Percentiles rank a stretch among this genome's conserved stretches.
These are phyloP conservation scores for Etheostoma perlongum DNA, from an alignment of 2,797 vertebrate genomes.

Conservation along the genomic window DNA sequence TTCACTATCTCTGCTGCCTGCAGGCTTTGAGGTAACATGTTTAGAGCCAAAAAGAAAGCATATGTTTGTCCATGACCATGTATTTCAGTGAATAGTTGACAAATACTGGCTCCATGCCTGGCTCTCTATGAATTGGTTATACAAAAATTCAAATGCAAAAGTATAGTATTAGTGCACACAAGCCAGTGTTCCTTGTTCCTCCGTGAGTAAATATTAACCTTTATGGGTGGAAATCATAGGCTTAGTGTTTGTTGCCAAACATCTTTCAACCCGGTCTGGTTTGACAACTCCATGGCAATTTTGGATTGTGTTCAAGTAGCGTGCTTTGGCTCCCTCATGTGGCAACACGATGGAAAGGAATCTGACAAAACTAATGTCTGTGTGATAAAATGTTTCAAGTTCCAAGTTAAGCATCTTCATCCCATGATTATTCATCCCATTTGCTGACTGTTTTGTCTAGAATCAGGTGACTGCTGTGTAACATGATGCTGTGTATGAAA, in stretches of 20 bases:
- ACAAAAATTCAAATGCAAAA: not conserved
- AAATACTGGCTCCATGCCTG: not conserved
- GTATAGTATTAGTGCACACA: too few species aligned
- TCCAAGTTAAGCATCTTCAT: not conserved
- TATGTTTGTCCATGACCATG: not conserved
- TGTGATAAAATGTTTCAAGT: not conserved
- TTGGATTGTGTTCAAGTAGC: not conserved
- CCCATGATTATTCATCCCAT: not conserved
- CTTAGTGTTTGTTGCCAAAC: slow-evolving; percentile 63
- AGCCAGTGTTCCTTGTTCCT: not conserved
- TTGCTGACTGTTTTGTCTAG: not conserved
- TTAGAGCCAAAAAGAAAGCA: not conserved
- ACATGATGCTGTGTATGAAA: not conserved
- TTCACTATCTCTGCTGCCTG: not conserved
- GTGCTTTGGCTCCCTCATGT: slow-evolving; percentile 61
- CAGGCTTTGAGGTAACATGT: not conserved
- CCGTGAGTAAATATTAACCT: slow-evolving; percentile 43
- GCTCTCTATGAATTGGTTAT: not conserved
- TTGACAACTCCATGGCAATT: not conserved
- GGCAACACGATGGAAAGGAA: not conserved
- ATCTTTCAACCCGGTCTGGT: slow-evolving; percentile 35
- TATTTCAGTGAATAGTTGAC: not conserved
- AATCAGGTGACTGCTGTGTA: not conserved
- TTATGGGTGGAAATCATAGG: not conserved
- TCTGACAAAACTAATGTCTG: not conserved